These are phyloP conservation scores for Panthera uncia DNA, from an alignment of 2,113 vertebrate genomes.

Conservation along the genomic window DNA sequence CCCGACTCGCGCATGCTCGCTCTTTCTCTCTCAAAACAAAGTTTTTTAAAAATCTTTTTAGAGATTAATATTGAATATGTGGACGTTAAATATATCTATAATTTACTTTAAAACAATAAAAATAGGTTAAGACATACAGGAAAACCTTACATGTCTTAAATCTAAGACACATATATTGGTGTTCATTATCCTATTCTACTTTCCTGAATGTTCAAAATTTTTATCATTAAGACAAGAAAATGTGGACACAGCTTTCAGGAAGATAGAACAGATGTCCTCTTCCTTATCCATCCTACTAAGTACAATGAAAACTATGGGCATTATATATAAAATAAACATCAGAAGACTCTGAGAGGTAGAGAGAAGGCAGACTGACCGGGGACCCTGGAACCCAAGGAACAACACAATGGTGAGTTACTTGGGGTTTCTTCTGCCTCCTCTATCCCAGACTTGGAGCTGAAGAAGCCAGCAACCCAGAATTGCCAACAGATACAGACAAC, in stretches of 20 bases:
- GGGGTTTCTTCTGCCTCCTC: not conserved
- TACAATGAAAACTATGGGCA: not conserved
- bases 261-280: not conserved
- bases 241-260: not conserved
- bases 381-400: not conserved
- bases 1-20: accelerated
- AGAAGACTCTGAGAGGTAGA: not conserved
- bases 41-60: not conserved
- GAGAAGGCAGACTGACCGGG: not conserved
- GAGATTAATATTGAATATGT: not conserved
- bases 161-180: not conserved
- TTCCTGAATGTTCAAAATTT: not conserved
- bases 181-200: not conserved
- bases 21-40: too few species aligned
- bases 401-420: not conserved
- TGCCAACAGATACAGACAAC: not conserved
- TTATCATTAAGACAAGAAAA: not conserved
- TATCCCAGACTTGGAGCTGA: not conserved
- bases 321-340: not conserved
- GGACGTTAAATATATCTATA: not conserved
- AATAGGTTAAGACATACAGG: not conserved
- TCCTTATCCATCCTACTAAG: not conserved
- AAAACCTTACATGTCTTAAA: conserved; percentile 28
- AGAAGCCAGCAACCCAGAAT: not conserved
- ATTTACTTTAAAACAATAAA: conserved; percentile 25